phyloP scores from a whole-genome alignment of 2,888 invertebrate species.

The Clistopyga incitator region DNA sequence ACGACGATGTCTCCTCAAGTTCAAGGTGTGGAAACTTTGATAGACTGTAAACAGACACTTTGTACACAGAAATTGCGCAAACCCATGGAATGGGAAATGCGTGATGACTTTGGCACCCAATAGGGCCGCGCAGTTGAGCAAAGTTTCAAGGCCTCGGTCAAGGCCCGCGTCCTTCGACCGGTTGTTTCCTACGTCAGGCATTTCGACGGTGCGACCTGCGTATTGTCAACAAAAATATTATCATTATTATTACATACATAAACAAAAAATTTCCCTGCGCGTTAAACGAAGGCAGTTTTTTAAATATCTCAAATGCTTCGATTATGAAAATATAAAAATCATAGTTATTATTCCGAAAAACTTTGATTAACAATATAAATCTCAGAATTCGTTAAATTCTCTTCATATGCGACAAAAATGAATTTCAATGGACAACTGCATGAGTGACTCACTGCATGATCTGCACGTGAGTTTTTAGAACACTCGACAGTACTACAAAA shows the following conservation, averaged over 20 bases:
- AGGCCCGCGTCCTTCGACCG: background rate
- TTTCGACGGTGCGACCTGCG: background rate
- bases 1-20: no score
- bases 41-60: background rate
- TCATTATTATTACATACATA: background rate
- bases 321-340: no score
- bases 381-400: no score
- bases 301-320: no score
- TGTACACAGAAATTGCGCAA: background rate
- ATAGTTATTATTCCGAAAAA: no score
- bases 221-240: slow-evolving; percentile 26
- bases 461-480: no score
- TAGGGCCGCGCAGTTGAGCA: background rate
- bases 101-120: slow-evolving; percentile 4
- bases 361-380: no score
- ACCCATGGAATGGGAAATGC: slow-evolving; percentile 7
- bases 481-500: no score
- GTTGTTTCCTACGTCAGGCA: background rate
- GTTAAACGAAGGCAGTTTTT: no score
- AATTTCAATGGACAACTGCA: no score
- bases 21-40: background rate
- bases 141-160: slow-evolving; percentile 41
- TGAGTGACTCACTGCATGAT: no score
- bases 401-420: no score
- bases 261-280: background rate